Evolutionary conservation across 1,140 invertebrate genomes (phyloP).

Genomic region (Drosophila lowei): DNA sequence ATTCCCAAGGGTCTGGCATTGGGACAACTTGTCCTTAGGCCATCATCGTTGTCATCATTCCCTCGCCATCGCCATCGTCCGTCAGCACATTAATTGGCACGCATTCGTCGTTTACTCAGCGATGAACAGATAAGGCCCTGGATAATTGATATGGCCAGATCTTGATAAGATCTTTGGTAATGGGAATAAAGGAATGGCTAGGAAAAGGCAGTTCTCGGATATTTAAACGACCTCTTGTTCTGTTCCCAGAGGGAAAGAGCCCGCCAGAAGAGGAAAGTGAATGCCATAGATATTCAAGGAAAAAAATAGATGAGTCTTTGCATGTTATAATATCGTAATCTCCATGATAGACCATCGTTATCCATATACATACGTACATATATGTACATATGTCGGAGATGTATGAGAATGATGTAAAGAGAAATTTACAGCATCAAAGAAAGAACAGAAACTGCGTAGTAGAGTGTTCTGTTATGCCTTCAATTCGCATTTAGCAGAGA

Average conservation of each 20-base stretch:
- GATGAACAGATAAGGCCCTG: conserved; percentile 45
- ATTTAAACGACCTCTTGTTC: too few relatives aligned
- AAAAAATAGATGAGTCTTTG: too few relatives aligned
- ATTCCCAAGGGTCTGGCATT: conserved; percentile 20
- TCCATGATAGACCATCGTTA: not conserved
- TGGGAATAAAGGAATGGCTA: conserved; percentile 7
- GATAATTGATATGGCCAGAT: conserved; percentile 52
- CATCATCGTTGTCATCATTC: conserved; percentile 13
- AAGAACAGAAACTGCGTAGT: too few relatives aligned
- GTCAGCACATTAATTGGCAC: conserved; percentile 48
- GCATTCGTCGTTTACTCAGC: conserved; percentile 44
- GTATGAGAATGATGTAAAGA: too few relatives aligned
- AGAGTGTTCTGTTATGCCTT: too few relatives aligned
- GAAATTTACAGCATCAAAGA: too few relatives aligned
- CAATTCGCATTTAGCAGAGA: too few relatives aligned
- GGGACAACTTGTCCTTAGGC: conserved; percentile 24
- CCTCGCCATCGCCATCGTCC: not conserved
- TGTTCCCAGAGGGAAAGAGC: too few relatives aligned
- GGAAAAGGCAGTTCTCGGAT: not conserved
- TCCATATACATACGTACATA: conserved; percentile 21
- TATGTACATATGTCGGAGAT: not conserved
- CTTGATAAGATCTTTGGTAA: conserved; percentile 29
- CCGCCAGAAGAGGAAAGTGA: too few relatives aligned
- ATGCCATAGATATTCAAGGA: too few relatives aligned
- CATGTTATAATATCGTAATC: too few relatives aligned